These are phyloP conservation scores for Ciconia stormi DNA, from an alignment of 2,113 vertebrate genomes.

Conservation along the genomic window DNA sequence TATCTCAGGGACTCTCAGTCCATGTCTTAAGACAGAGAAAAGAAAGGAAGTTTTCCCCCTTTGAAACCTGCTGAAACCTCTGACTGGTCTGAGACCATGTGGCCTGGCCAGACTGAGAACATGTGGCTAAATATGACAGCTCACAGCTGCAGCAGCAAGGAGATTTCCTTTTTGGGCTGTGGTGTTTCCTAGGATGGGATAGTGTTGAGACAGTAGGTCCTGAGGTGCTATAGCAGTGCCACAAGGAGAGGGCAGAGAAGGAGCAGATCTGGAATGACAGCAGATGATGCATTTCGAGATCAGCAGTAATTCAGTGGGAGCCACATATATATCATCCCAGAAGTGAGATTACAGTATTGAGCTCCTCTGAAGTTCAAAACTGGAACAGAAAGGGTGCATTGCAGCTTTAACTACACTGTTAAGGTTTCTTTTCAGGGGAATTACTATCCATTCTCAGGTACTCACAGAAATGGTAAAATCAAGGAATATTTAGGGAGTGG, in stretches of 20 bases:
- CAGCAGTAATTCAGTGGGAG: neutral
- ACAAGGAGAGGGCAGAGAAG: neutral
- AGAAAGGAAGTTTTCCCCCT: neutral
- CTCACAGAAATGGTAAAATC: constrained; percentile 19
- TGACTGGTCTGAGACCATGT: neutral
- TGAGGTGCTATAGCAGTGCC: neutral
- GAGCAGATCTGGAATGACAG: neutral
- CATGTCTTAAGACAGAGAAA: neutral
- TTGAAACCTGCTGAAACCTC: neutral
- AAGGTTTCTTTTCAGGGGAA: neutral
- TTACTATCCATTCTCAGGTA: neutral
- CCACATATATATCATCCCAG: neutral
- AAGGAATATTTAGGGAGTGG: constrained; percentile 40
- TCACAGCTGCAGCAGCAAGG: neutral
- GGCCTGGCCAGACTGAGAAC: neutral
- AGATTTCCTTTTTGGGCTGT: neutral
- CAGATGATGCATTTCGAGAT: neutral
- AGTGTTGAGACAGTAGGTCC: neutral
- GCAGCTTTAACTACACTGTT: neutral
- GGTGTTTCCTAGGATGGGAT: neutral
- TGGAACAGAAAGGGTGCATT: neutral
- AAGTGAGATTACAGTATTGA: neutral
- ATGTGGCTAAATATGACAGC: neutral
- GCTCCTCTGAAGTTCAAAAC: neutral
- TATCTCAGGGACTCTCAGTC: neutral